phyloP scores from a whole-genome alignment of 1,140 invertebrate species.

The Anagrus nilaparvatae region DNA sequence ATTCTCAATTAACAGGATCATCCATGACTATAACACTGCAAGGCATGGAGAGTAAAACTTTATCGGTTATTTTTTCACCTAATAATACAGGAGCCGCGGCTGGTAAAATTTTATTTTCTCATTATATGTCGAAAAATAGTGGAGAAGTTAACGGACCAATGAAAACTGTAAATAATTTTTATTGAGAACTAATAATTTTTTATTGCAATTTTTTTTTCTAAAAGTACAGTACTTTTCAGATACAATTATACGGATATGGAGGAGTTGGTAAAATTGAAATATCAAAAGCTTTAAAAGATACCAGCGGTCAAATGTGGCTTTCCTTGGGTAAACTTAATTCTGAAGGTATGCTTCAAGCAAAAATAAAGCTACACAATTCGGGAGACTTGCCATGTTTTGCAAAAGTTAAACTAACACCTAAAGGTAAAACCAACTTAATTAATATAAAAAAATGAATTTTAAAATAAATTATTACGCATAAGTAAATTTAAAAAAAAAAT shows the following conservation, averaged over 20 bases:
- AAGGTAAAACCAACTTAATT: conserved; percentile 25
- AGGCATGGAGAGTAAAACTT: conserved; percentile 37
- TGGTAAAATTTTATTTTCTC: conserved; percentile 40
- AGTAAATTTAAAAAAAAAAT: conserved; percentile 5
- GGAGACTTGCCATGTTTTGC: conserved; percentile 40
- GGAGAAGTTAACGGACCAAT: conserved; percentile 24
- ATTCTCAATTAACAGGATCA: conserved; percentile 24
- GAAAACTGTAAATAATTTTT: conserved; percentile 26
- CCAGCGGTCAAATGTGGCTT: conserved; percentile 41
- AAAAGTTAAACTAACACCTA: conserved; percentile 37
- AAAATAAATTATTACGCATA: background rate
- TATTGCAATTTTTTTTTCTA: background rate
- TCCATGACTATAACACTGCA: conserved; percentile 34
- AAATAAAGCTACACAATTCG: conserved; percentile 38
- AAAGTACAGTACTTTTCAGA: conserved; percentile 18
- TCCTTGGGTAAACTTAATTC: conserved; percentile 39
- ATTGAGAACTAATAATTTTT: background rate
- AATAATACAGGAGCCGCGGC: conserved; percentile 32
- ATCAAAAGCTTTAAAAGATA: conserved; percentile 38
- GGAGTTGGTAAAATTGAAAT: conserved; percentile 39
- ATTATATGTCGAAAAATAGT: conserved; percentile 32
- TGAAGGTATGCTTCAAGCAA: conserved; percentile 29
- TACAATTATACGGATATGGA: conserved; percentile 42
- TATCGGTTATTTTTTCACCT: conserved; percentile 39
- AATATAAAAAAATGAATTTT: conserved; percentile 5